Evolutionary conservation across 2,888 invertebrate species (phyloP).

Genomic region (Plagodis dolabraria): DNA sequence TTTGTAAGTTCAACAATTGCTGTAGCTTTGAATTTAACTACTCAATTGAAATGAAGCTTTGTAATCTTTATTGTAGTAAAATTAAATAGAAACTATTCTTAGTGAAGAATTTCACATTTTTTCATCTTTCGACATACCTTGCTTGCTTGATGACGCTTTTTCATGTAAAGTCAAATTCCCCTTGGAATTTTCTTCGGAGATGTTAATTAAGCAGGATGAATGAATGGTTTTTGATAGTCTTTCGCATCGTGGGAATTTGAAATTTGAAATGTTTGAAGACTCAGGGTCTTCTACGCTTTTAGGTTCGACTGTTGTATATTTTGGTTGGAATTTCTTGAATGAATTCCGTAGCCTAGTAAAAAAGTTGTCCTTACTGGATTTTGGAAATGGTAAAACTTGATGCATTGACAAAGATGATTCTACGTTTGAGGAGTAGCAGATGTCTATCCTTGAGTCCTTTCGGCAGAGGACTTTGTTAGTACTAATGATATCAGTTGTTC

Average conservation of each 20-base stretch:
- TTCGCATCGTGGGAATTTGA: constrained; percentile 64
- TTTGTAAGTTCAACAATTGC: too few species aligned
- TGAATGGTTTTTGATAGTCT: constrained; percentile 43
- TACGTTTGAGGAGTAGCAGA: not conserved
- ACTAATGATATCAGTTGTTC: constrained; percentile 7
- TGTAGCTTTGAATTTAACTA: too few species aligned
- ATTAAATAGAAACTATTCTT: not conserved
- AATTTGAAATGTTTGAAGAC: constrained; percentile 55
- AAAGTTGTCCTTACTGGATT: constrained; percentile 58
- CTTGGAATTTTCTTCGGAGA: constrained; percentile 57
- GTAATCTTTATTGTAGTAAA: not conserved
- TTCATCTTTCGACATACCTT: constrained; percentile 3
- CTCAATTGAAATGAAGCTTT: too few species aligned
- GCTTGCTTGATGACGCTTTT: not conserved
- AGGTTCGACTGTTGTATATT: constrained; percentile 5
- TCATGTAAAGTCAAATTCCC: constrained; percentile 34
- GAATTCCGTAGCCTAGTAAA: constrained; percentile 58
- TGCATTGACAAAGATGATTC: constrained; percentile 56
- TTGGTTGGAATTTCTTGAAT: constrained; percentile 47
- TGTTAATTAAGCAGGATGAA: constrained; percentile 52
- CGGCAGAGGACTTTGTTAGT: constrained; percentile 17
- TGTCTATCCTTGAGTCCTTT: constrained; percentile 21
- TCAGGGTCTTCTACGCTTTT: constrained; percentile 45
- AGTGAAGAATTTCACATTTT: not conserved
- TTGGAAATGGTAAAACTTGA: constrained; percentile 74